Percentiles rank a stretch among this genome's conserved stretches.
phyloP scores from a whole-genome alignment of 2,113 vertebrate genomes.

The Percopsis transmontana region DNA sequence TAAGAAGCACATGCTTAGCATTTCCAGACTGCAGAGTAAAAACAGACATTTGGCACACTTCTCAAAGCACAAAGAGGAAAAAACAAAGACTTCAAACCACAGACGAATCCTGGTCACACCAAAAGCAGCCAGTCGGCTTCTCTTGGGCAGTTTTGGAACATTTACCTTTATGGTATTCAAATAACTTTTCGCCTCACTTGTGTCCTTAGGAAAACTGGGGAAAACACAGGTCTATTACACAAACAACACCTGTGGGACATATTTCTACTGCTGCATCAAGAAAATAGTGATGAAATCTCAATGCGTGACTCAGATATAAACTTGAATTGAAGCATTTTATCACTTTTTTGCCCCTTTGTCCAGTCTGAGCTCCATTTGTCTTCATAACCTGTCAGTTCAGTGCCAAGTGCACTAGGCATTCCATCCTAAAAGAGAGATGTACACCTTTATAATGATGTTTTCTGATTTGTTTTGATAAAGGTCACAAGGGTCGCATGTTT shows the following conservation, averaged over 20 bases:
- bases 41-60: constrained; percentile 34
- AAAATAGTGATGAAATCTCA: constrained; percentile 12
- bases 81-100: constrained; percentile 26
- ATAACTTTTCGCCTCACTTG: constrained; percentile 30
- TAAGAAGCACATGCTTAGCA: constrained; percentile 7
- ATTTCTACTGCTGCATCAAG: constrained; percentile 6
- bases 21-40: constrained; percentile 44
- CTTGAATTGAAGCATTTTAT: constrained; percentile 10
- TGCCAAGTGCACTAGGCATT: background rate
- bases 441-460: constrained; percentile 15
- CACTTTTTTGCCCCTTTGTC: background rate
- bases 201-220: constrained; percentile 12
- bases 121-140: background rate
- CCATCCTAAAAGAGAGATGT: background rate
- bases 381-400: constrained; percentile 18
- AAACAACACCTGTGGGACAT: constrained; percentile 8
- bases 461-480: background rate
- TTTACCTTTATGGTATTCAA: constrained; percentile 20
- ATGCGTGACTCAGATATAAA: constrained; percentile 27
- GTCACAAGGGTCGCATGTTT: constrained; percentile 6
- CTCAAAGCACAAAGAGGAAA: constrained; percentile 35
- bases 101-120: constrained; percentile 27
- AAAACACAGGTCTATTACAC: constrained; percentile 34
- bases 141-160: constrained; percentile 53
- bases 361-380: background rate